Percentiles rank a stretch among this genome's conserved stretches.
phyloP scores from a whole-genome alignment of 2,888 invertebrate genomes.

The Slavum lentiscoides region DNA sequence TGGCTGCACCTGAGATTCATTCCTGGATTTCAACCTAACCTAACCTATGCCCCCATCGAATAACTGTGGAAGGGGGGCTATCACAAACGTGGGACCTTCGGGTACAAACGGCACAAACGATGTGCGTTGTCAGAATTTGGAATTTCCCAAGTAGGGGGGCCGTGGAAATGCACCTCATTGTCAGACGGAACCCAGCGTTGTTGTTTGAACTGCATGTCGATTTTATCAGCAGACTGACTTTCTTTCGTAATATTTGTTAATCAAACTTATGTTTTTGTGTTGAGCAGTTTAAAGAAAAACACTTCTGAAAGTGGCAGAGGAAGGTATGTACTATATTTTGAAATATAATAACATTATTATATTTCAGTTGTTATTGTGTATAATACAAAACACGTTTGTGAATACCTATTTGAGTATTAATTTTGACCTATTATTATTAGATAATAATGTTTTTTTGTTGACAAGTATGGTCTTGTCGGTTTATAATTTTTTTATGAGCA shows the following conservation, averaged over 20 bases:
- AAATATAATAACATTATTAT: conserved; percentile 2
- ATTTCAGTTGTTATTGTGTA: not conserved
- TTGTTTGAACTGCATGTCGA: not conserved
- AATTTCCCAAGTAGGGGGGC: too few relatives aligned
- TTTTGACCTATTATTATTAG: conserved; percentile 5
- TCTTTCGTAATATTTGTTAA: not conserved
- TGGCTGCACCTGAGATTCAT: too few relatives aligned
- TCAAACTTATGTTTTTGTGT: not conserved
- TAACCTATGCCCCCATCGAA: too few relatives aligned
- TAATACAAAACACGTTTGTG: not conserved
- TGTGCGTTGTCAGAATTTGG: too few relatives aligned
- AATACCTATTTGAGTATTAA: not conserved
- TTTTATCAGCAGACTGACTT: not conserved
- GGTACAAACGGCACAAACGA: not conserved
- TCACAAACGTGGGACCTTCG: too few relatives aligned
- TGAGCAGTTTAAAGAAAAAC: not conserved
- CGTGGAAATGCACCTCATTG: not conserved
- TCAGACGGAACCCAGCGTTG: conserved; percentile 9
- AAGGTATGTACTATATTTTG: too few relatives aligned
- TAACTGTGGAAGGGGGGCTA: too few relatives aligned
- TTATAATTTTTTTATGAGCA: conserved; percentile 1
- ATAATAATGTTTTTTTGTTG: not conserved
- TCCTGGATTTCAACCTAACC: too few relatives aligned
- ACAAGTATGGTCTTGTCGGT: not conserved
- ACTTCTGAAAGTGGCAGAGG: not conserved